Evolutionary conservation across 2,888 invertebrate species (phyloP).

Genomic region (Hypercompe scribonia): DNA sequence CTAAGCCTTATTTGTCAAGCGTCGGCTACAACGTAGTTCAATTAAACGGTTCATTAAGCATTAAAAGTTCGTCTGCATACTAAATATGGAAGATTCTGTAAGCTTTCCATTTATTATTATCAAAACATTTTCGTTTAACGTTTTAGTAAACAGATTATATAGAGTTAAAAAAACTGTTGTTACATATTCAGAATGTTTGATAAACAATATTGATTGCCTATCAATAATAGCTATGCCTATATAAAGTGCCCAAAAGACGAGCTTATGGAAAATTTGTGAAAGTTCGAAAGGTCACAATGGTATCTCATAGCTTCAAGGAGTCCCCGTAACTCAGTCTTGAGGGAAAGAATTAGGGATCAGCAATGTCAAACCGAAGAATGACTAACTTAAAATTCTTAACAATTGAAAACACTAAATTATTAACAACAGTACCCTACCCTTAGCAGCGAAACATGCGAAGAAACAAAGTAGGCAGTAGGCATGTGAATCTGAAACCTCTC

Average conservation of each 20-base stretch:
- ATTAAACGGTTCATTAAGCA: slow-evolving; percentile 58
- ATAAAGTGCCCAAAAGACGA: too few species aligned
- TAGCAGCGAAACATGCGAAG: too few species aligned
- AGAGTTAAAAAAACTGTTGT: not conserved
- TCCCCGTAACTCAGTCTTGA: not conserved
- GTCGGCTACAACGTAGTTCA: slow-evolving; percentile 26
- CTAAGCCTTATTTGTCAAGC: slow-evolving; percentile 24
- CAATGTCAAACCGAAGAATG: not conserved
- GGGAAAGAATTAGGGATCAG: not conserved
- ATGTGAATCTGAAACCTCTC: too few species aligned
- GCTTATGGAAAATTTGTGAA: too few species aligned
- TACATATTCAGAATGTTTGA: not conserved
- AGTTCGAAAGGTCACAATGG: not conserved
- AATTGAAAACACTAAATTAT: too few species aligned
- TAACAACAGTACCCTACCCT: too few species aligned
- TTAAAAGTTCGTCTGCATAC: slow-evolving; percentile 46
- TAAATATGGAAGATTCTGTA: slow-evolving; percentile 34
- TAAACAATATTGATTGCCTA: not conserved
- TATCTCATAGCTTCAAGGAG: not conserved
- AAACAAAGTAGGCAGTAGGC: too few species aligned
- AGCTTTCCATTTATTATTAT: slow-evolving; percentile 19
- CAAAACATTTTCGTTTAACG: not conserved
- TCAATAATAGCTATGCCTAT: not conserved
- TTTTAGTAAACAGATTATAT: not conserved
- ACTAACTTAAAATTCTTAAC: too few species aligned